Evolutionary conservation across 2,888 invertebrate species (phyloP).

Genomic region (Diploptera punctata): DNA sequence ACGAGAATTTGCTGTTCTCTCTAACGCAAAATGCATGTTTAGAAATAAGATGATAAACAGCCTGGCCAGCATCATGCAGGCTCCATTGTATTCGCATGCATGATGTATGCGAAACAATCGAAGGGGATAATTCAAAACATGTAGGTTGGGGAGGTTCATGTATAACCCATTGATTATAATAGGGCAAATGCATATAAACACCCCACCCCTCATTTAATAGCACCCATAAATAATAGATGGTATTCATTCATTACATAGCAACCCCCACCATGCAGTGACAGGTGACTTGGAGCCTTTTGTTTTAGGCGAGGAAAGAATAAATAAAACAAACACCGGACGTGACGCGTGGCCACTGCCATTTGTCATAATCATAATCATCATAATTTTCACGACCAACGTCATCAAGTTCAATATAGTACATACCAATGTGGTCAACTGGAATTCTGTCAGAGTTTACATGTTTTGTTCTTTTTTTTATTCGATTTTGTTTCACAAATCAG

Average conservation of each 20-base stretch:
- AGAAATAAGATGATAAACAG: slow-evolving; percentile 11
- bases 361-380: slow-evolving; percentile 18
- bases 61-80: neutral
- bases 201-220: slow-evolving; percentile 4
- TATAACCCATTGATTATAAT: slow-evolving; percentile 26
- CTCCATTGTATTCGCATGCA: slow-evolving; percentile 9
- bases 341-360: slow-evolving; percentile 16
- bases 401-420: too few relatives aligned
- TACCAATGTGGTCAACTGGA: too few relatives aligned
- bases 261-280: neutral
- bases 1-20: neutral
- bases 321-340: slow-evolving; percentile 16
- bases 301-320: slow-evolving; percentile 25
- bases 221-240: slow-evolving; percentile 27
- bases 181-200: slow-evolving; percentile 26
- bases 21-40: neutral
- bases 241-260: slow-evolving; percentile 29
- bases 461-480: too few relatives aligned
- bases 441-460: too few relatives aligned
- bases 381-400: too few relatives aligned
- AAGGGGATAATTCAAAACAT: slow-evolving; percentile 10
- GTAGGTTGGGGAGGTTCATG: slow-evolving; percentile 9
- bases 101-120: slow-evolving; percentile 15
- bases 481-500: too few relatives aligned
- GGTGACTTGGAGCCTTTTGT: slow-evolving; percentile 23